Conservation (phyloP, 1,140 invertebrate genomes). For the Eciton burchellii region DNA sequence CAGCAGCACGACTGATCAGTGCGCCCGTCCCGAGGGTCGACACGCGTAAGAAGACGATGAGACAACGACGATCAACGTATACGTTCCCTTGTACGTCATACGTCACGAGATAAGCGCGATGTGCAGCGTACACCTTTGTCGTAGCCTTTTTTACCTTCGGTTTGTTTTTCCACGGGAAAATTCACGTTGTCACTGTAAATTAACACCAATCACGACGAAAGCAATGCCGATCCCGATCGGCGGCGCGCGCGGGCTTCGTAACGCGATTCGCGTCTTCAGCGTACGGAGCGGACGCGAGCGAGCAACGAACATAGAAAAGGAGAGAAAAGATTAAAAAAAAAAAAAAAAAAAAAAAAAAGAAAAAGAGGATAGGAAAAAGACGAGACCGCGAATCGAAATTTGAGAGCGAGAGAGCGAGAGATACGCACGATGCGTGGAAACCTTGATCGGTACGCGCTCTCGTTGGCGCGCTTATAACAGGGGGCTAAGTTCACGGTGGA, state of each 20-base stretch:
- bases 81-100: conserved; percentile 27
- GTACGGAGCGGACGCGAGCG: conserved; percentile 10
- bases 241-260: conserved; percentile 35
- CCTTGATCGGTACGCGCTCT: conserved; percentile 27
- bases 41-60: background rate
- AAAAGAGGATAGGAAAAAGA: too few relatives aligned
- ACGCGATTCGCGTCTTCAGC: conserved; percentile 26
- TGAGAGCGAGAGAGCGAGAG: background rate
- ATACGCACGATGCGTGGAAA: background rate
- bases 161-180: background rate
- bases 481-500: conserved; percentile 65
- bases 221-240: conserved; percentile 35
- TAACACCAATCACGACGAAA: conserved; percentile 58
- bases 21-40: background rate
- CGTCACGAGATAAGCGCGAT: conserved; percentile 12
- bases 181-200: conserved; percentile 51
- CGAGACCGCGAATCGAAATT: conserved; percentile 38
- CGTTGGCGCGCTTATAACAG: conserved; percentile 38
- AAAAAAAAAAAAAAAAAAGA: background rate
- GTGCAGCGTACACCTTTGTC: conserved; percentile 30
- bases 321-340: background rate
- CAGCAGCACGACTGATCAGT: conserved; percentile 6
- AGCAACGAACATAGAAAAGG: background rate
- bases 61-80: conserved; percentile 9
- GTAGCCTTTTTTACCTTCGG: background rate